Evolutionary conservation across 2,113 vertebrate species (phyloP), one percentile per base, ranked within the genome.

Genomic region (Vicugna pacos): DNA sequence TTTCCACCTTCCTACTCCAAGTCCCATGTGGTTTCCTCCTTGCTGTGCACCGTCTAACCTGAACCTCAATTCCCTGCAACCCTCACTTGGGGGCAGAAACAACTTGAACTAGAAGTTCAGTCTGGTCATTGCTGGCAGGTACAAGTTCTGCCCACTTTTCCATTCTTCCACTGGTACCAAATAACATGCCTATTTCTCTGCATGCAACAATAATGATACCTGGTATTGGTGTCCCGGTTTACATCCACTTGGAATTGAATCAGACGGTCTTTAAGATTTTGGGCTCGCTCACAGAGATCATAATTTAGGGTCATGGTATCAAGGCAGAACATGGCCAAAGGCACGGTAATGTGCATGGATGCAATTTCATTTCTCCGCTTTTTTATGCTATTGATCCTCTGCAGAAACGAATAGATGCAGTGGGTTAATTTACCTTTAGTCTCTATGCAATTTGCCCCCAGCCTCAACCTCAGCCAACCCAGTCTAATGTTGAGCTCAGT

Each of bases 321-420:
- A 95, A 99, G 98, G 94, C 99, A 99, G 98, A 99, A 99, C 98
- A 99, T 98, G 64, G 99, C 99, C 95, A 99, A 96, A 8, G 99
- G 99, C 80, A 99, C 98, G 0, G 99, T 99, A 35, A 99, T 62
- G 48, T 95, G 99, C 98, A 99, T 98, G 8, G 98, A 99, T 17
- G 99, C 98, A 46, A 99, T 99, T 97, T 99, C 99, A 32, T 75
- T 97, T 96, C 98, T 98, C 94, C 99, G 46, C 5, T 98, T 79
- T 65, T 98, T 98, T 73, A 99, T 97, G 32, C 84, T 95, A 52
- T 99, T 96, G 56, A 99, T 99, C 97, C 98, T 99, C 99, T 99
- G 96, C 65, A 90, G 90, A 26, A 77, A 80, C 89, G 50, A 97
- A 77, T 94, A 96, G 12, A 93, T 35, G n/a, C 5, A 56, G 9